Evolutionary conservation across 2,888 invertebrate genomes (phyloP), one percentile per base, ranked within the genome.

Genomic region (Selenia dentaria): DNA sequence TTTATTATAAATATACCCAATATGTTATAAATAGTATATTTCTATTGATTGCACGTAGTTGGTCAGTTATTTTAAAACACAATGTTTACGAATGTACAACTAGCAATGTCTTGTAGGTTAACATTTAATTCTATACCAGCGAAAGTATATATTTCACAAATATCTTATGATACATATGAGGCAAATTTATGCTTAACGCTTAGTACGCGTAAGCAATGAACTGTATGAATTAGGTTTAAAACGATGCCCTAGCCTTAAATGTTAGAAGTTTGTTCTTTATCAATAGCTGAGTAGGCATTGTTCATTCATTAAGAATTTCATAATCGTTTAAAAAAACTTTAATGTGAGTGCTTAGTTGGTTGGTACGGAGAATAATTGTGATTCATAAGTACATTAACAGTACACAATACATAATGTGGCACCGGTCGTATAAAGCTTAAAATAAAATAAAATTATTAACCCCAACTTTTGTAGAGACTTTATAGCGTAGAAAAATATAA

Each of bases 381-480:
- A n/a, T n/a, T n/a, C n/a, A n/a, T n/a, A n/a, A n/a, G n/a, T n/a
- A n/a, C n/a, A n/a, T n/a, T n/a, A n/a, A n/a, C n/a, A n/a, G n/a
- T n/a, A n/a, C n/a, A n/a, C n/a, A n/a, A n/a, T n/a, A n/a, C n/a
- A n/a, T n/a, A n/a, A n/a, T n/a, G n/a, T n/a, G n/a, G n/a, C n/a
- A n/a, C n/a, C n/a, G n/a, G n/a, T n/a, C n/a, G n/a, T n/a, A n/a
- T n/a, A n/a, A n/a, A n/a, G n/a, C n/a, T n/a, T n/a, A n/a, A n/a
- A n/a, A n/a, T n/a, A n/a, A n/a, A 11, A 27, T 27, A 5, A 8
- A 29, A 38, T 13, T 29, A 38, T 48, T 20, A 42, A 48, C 47
- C 47, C 47, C 47, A 48, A 48, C 29, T 46, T 40, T 37, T 25
- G 46, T 46, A 47, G 40, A 16, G n/a, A 41, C 8, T 35, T 43